A percentile compares a stretch with the other conserved stretches of the same genome.
These are phyloP conservation scores for Octomys mimax DNA, from an alignment of 2,797 vertebrate species.

Conservation along the genomic window DNA sequence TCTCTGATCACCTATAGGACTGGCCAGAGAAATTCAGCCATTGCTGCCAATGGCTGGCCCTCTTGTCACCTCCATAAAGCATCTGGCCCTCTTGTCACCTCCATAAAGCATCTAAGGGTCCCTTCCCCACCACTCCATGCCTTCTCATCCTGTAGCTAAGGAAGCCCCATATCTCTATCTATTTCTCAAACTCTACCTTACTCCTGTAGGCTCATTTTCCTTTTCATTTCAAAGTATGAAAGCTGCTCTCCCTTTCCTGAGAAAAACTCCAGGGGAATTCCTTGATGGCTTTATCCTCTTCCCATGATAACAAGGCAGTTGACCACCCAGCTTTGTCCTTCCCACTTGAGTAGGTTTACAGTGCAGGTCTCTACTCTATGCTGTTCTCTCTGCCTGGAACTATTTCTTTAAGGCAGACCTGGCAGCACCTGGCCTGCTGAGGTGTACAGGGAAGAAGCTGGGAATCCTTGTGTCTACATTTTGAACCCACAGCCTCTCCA, in stretches of 20 bases:
- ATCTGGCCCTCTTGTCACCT: background rate
- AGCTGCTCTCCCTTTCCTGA: background rate
- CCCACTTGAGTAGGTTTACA: background rate
- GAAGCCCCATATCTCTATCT: background rate
- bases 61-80: rapidly evolving
- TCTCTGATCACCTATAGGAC: background rate
- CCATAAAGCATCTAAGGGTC: background rate
- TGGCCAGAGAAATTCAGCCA: background rate
- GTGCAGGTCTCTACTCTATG: background rate
- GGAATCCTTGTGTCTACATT: background rate
- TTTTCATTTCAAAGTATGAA: slow-evolving; percentile 36
- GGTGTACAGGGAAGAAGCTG: background rate
- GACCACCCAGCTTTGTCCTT: background rate
- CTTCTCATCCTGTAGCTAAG: background rate
- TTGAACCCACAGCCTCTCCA: background rate
- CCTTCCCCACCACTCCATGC: background rate
- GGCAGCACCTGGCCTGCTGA: background rate
- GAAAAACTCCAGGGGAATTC: slow-evolving; percentile 21
- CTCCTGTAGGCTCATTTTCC: background rate
- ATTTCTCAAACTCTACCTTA: background rate
- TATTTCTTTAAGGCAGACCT: background rate
- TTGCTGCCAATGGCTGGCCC: background rate
- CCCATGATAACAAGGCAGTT: background rate
- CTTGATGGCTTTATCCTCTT: background rate
- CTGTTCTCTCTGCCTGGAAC: background rate